Evolutionary conservation across 2,888 invertebrate genomes (phyloP), one percentile per base, ranked within the genome.

Genomic region (Phorcus lineatus): DNA sequence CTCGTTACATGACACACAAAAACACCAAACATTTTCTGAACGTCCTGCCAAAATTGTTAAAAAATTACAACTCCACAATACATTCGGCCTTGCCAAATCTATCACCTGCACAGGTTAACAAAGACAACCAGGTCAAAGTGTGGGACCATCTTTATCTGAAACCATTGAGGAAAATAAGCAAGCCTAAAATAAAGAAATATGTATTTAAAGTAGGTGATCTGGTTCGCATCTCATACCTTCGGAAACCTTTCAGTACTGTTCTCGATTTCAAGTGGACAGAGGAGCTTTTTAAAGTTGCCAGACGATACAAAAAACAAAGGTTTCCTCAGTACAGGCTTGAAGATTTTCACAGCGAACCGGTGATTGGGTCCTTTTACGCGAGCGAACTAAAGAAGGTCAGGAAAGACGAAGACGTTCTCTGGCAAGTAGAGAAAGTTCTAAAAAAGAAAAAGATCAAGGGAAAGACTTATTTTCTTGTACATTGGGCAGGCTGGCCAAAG

Each of bases 231-330:
- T 74, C 70, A 74, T 74, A 74, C 17, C 70, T 74, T 13, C 19
- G 70, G 70, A 74, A 40, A 40, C 40, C 70, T 6, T 74, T 74
- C 70, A 40, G 40, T n/a, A 47, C 19, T 13, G 24, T 24, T 16
- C 24, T 62, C n/a, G 70, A 74, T 19, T 40, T 74, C n/a, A 36
- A 47, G 36, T 74, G 70, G 70, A 74, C 70, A 9, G 70, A 74
- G 40, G 70, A 74, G 70, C 31, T 74, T 17, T 74, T 74, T 19
- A 74, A 74, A 40, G 70, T 74, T 19, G 70, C 40, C 2, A 19
- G n/a, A 47, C 70, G 70, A 2, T 40, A 36, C n/a, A 36, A 19
- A n/a, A 36, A 47, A n/a, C 70, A 74, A 16, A 19, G 31, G 11
- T 40, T 74, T 4, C 47, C 70, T 13, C 36, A 40, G 62, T 62